phyloP scores from a whole-genome alignment of 1,140 invertebrate species.

The Epicauta chinensis region DNA sequence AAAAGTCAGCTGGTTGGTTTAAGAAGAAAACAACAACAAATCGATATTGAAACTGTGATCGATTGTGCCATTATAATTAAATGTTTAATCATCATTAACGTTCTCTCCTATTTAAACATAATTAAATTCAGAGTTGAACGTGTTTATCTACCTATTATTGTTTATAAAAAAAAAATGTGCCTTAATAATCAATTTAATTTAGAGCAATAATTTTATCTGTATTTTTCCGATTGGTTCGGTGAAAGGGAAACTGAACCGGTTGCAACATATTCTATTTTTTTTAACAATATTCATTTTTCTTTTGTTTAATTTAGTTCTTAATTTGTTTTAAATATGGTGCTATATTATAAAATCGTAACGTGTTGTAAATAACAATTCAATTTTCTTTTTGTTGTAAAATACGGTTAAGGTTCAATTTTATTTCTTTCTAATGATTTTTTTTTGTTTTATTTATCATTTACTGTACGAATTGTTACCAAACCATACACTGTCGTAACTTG shows the following conservation, averaged over 20 bases:
- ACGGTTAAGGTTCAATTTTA: too few species aligned
- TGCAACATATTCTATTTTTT: neutral
- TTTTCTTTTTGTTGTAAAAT: slow-evolving; percentile 14
- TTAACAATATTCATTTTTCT: slow-evolving; percentile 3
- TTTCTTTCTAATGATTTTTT: too few species aligned
- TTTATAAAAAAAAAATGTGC: slow-evolving; percentile 15
- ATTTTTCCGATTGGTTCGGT: slow-evolving; percentile 30
- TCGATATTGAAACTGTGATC: slow-evolving; percentile 48
- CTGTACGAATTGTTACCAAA: too few species aligned
- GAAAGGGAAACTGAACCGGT: slow-evolving; percentile 31
- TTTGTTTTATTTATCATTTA: too few species aligned
- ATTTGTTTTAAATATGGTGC: slow-evolving; percentile 16
- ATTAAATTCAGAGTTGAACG: slow-evolving; percentile 33
- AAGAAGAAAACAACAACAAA: slow-evolving; percentile 55
- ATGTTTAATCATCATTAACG: neutral
- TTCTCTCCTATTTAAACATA: slow-evolving; percentile 32
- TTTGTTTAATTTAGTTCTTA: slow-evolving; percentile 4
- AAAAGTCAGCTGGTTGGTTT: slow-evolving; percentile 65
- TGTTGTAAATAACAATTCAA: slow-evolving; percentile 23
- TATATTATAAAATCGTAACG: slow-evolving; percentile 24
- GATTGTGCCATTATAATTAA: slow-evolving; percentile 26
- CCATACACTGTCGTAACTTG: too few species aligned
- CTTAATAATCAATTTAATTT: slow-evolving; percentile 15
- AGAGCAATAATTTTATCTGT: slow-evolving; percentile 26
- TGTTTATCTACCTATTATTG: slow-evolving; percentile 1